These are phyloP conservation scores for Troides oblongomaculatus DNA, from an alignment of 2,888 invertebrate genomes.

Conservation along the genomic window DNA sequence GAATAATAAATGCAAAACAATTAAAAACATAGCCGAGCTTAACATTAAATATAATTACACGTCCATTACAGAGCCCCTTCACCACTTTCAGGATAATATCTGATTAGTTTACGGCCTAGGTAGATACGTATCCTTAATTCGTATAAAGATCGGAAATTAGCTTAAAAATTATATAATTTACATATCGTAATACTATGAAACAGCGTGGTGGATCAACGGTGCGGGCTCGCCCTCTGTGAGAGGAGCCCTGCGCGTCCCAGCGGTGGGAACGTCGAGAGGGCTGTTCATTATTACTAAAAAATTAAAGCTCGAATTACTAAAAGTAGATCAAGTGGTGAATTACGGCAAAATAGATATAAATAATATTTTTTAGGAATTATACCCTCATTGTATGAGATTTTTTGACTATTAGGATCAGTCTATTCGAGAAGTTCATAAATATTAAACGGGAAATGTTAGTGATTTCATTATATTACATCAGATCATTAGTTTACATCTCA, in stretches of 20 bases:
- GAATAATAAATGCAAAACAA: conserved; percentile 19
- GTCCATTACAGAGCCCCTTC: conserved; percentile 22
- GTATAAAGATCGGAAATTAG: conserved; percentile 29
- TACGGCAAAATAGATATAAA: conserved; percentile 27
- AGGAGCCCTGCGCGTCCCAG: too few relatives aligned
- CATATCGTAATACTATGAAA: conserved; percentile 6
- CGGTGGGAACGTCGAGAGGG: too few relatives aligned
- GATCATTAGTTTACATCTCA: neutral
- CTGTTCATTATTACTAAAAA: conserved; percentile 9
- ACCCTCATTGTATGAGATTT: conserved; percentile 57
- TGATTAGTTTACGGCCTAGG: conserved; percentile 22
- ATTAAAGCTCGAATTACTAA: conserved; percentile 26
- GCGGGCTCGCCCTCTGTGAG: too few relatives aligned
- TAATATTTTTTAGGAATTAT: conserved; percentile 34
- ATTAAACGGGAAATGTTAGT: conserved; percentile 25
- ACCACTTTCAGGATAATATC: conserved; percentile 25
- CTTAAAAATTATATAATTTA: conserved; percentile 25
- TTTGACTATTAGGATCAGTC: conserved; percentile 49
- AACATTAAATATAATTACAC: conserved; percentile 27
- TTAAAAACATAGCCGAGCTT: conserved; percentile 28
- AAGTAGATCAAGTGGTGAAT: conserved; percentile 36
- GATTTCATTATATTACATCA: conserved; percentile 17
- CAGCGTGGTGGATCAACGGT: too few relatives aligned
- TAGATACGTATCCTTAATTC: conserved; percentile 26
- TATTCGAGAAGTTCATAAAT: conserved; percentile 44